phyloP scores from a whole-genome alignment of 2,797 vertebrate species.

The Myotis vivesi region DNA sequence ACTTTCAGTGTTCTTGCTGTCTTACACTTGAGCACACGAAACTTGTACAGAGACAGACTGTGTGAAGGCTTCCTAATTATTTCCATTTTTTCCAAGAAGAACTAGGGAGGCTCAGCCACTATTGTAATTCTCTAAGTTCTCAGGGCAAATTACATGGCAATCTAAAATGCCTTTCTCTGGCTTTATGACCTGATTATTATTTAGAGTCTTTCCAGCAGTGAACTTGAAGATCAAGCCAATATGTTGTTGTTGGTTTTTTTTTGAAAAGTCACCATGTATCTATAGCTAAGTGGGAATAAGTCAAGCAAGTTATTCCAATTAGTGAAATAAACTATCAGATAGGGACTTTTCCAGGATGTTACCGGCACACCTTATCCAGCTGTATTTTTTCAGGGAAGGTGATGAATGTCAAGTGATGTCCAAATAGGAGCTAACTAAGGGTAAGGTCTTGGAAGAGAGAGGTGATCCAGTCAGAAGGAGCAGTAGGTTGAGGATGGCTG shows the following conservation, averaged over 20 bases:
- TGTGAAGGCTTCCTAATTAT: constrained; percentile 36
- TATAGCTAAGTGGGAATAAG: not conserved
- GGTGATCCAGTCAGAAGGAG: rapidly evolving
- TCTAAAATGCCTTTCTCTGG: constrained; percentile 44
- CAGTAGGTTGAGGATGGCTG: not conserved
- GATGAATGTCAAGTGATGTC: not conserved
- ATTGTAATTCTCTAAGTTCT: constrained; percentile 62
- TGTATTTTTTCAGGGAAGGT: not conserved
- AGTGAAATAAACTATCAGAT: not conserved
- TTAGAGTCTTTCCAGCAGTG: constrained; percentile 42
- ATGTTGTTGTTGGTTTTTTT: not conserved
- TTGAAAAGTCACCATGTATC: not conserved
- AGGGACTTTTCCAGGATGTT: not conserved
- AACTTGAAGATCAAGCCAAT: constrained; percentile 44
- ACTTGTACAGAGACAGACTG: not conserved
- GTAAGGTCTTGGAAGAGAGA: not conserved
- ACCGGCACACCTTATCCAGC: not conserved
- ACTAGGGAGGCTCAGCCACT: not conserved
- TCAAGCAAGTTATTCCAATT: not conserved
- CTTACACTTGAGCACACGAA: not conserved
- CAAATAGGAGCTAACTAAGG: not conserved
- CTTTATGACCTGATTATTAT: constrained; percentile 65
- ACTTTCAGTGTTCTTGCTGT: not conserved
- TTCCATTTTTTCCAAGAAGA: constrained; percentile 22
- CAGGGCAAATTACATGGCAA: constrained; percentile 50